Evolutionary conservation across 2,888 invertebrate species (phyloP).

Genomic region (Hirudinaria manillensis): DNA sequence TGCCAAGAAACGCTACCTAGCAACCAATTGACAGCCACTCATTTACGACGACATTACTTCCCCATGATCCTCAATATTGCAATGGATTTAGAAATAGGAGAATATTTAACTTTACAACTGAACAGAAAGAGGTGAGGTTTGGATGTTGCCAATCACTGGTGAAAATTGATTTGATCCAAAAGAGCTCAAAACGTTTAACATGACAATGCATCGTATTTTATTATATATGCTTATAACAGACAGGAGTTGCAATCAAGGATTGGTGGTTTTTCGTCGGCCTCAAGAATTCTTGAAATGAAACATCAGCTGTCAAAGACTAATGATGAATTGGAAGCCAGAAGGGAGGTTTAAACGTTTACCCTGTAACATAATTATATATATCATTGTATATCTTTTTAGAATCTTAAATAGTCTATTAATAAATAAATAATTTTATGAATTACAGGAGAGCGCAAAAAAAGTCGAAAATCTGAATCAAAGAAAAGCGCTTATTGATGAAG

Average conservation of each 20-base stretch:
- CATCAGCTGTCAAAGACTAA: background rate
- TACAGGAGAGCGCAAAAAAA: background rate
- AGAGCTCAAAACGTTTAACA: too few species aligned
- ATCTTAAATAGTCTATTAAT: too few species aligned
- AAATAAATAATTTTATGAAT: too few species aligned
- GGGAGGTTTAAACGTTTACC: background rate
- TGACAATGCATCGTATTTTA: background rate
- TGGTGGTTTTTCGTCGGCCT: background rate
- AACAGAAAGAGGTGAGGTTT: background rate
- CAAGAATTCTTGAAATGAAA: background rate
- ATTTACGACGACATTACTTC: too few species aligned
- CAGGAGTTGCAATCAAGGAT: background rate
- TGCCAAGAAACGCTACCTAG: too few species aligned
- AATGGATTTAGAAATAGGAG: too few species aligned
- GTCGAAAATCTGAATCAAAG: background rate
- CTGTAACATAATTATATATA: background rate
- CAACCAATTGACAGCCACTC: too few species aligned
- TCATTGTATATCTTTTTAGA: too few species aligned
- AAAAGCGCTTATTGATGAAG: too few species aligned
- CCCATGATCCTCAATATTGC: too few species aligned
- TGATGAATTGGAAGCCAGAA: constrained; percentile 6
- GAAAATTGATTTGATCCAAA: background rate
- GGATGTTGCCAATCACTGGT: background rate
- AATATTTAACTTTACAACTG: background rate
- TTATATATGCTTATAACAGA: background rate